Evolutionary conservation across 2,888 invertebrate genomes (phyloP), one percentile per base, ranked within the genome.

Genomic region (Yponomeuta malinellus): DNA sequence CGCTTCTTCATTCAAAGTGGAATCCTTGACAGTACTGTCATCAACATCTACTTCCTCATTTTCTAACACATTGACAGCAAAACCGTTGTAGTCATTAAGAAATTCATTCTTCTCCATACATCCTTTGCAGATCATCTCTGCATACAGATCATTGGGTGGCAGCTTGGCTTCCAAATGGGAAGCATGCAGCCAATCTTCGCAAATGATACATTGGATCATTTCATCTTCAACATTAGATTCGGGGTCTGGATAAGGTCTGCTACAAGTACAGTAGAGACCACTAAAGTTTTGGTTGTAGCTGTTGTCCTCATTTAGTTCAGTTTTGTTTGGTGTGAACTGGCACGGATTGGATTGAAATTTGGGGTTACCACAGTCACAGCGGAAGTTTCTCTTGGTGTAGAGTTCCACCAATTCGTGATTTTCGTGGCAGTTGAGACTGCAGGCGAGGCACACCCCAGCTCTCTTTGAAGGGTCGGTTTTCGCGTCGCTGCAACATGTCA

Each of bases 131-230:
- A 97, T 94, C 95, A 98, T 96, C 92, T 98, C 98, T 70, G 94
- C 93, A 82, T 95, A 97, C 67, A 93, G 93, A 48, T 93, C 93
- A 75, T 91, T 92, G 10, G 93, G 85, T 12, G 95, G 93, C 68
- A 93, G 90, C 70, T 89, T 84, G 3, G 93, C 89, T 73, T 94
- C 94, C 74, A 97, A 88, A 84, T 97, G 97, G 76, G 95, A 86
- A 43, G 95, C 94, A 90, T 99, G 99, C 79, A 95, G 97, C 99
- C 99, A 99, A 86, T 99, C 99, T 85, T 99, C 99, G 86, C 99
- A 99, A 71, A 98, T 91, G 67, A 97, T 93, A 81, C 99, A 99
- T 83, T 99, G 99, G 69, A 98, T 95, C 99, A 99, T 99, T 78
- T 97, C 96, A 88, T 98, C 98, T 71, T 96, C 96, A 63, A 93